These are phyloP conservation scores for Drosophila tripunctata DNA, from an alignment of 2,888 invertebrate species.

Conservation along the genomic window DNA sequence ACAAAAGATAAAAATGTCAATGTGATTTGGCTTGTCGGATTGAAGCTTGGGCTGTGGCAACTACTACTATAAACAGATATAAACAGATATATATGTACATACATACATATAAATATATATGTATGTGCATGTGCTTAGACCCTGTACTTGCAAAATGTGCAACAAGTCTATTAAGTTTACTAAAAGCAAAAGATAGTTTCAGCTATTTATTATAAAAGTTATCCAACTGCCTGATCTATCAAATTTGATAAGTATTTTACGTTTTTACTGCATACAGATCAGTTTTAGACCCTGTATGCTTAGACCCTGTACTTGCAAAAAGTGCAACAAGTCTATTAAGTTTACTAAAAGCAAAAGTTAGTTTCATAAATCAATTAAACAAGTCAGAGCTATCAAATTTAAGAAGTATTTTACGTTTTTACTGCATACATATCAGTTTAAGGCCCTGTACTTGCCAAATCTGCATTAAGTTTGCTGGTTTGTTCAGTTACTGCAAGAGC, in stretches of 20 bases:
- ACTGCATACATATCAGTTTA: background rate
- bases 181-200: background rate
- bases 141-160: background rate
- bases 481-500: too few species aligned
- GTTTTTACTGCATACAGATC: background rate
- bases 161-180: background rate
- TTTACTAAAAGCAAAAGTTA: background rate
- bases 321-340: background rate
- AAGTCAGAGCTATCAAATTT: too few species aligned
- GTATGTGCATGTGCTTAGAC: background rate
- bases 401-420: background rate
- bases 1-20: conserved; percentile 78
- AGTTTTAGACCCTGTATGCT: background rate
- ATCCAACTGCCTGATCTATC: too few species aligned
- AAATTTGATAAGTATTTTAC: too few species aligned
- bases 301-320: background rate
- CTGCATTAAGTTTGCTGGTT: background rate
- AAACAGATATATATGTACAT: background rate
- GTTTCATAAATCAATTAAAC: background rate
- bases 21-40: conserved; percentile 79
- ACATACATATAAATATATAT: background rate
- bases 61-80: conserved; percentile 6
- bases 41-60: conserved; percentile 38
- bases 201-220: background rate
- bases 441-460: background rate